These are phyloP conservation scores for Pediacus dermestoides DNA, from an alignment of 2,888 invertebrate genomes.

Conservation along the genomic window DNA sequence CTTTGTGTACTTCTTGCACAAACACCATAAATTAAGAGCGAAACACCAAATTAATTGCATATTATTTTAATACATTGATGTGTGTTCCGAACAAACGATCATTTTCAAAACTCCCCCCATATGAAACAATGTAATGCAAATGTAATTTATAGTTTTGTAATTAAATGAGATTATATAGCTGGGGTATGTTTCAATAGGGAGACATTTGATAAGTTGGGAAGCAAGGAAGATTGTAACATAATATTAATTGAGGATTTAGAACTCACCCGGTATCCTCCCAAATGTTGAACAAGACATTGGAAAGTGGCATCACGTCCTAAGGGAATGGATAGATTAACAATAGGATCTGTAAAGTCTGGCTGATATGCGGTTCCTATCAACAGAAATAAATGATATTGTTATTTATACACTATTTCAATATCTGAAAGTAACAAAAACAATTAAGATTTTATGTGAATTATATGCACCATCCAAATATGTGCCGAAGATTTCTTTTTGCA, in stretches of 20 bases:
- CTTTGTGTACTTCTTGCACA: too few species aligned
- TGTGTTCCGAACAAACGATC: too few species aligned
- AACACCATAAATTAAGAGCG: too few species aligned
- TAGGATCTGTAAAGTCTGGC: slow-evolving; percentile 80
- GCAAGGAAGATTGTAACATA: slow-evolving; percentile 13
- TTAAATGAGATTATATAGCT: slow-evolving; percentile 7
- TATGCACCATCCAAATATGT: too few species aligned
- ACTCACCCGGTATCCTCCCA: slow-evolving; percentile 86
- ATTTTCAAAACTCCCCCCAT: too few species aligned
- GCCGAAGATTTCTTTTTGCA: too few species aligned
- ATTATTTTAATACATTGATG: too few species aligned
- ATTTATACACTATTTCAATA: too few species aligned
- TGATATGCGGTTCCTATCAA: slow-evolving; percentile 58
- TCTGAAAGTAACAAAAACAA: too few species aligned
- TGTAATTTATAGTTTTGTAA: slow-evolving; percentile 9
- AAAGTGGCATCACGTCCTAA: slow-evolving; percentile 84
- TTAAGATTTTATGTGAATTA: too few species aligned
- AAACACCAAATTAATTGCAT: too few species aligned
- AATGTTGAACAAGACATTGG: slow-evolving; percentile 79
- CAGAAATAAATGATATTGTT: slow-evolving; percentile 16
- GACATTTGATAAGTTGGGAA: slow-evolving; percentile 8
- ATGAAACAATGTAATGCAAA: too few species aligned
- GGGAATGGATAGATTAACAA: slow-evolving; percentile 79
- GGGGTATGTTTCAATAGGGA: slow-evolving; percentile 3
- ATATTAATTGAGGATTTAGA: slow-evolving; percentile 20